phyloP scores from a whole-genome alignment of 1,140 invertebrate genomes.

The Xylocopa sonorina region DNA sequence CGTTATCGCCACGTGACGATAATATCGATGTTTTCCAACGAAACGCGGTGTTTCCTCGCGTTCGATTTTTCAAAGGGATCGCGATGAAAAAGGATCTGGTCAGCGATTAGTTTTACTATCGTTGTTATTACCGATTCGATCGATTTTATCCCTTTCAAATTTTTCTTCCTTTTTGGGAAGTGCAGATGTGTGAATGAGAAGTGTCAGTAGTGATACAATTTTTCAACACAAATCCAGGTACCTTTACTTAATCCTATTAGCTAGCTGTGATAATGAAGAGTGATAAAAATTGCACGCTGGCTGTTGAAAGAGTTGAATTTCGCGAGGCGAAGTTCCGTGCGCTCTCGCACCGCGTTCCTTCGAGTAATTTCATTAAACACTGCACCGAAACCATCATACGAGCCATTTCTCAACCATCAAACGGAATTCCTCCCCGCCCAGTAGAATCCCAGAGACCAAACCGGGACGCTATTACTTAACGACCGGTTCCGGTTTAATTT shows the following conservation, averaged over 20 bases:
- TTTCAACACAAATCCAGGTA: no score
- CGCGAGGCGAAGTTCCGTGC: neutral
- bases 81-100: neutral
- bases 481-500: conserved; percentile 37
- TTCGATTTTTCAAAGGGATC: conserved; percentile 9
- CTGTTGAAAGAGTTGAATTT: neutral
- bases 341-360: neutral
- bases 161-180: neutral
- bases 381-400: neutral
- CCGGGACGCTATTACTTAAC: conserved; percentile 45
- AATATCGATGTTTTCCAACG: neutral
- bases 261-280: no score
- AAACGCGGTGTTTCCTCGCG: neutral
- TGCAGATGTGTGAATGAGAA: neutral
- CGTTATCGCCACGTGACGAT: conserved; percentile 16
- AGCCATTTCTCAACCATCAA: neutral
- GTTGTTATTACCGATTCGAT: neutral
- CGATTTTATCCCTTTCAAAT: neutral
- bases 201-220: neutral
- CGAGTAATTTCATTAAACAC: conserved; percentile 37
- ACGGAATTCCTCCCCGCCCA: neutral
- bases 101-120: neutral
- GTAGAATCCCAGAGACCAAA: neutral
- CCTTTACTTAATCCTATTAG: no score
- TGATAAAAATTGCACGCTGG: no score